phyloP scores from a whole-genome alignment of 2,113 vertebrate species.

The Trogon melanurus region DNA sequence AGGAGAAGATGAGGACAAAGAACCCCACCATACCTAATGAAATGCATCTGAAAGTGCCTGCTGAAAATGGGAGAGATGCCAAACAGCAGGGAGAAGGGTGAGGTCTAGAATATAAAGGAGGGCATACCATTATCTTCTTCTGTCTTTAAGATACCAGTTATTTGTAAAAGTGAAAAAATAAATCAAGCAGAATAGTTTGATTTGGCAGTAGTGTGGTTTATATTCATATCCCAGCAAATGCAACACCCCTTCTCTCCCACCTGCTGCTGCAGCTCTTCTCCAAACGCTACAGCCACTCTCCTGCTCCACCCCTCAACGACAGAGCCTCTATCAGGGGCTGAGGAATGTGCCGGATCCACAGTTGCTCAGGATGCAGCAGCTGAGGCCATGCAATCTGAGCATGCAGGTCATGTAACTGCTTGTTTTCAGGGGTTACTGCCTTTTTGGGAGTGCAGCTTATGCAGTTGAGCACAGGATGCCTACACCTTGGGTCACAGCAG shows the following conservation, averaged over 20 bases:
- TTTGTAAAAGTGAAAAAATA: background rate
- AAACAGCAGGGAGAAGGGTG: background rate
- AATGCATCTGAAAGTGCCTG: constrained; percentile 53
- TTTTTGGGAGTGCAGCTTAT: background rate
- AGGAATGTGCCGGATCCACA: background rate
- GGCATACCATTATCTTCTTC: background rate
- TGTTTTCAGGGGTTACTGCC: background rate
- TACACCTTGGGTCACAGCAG: background rate
- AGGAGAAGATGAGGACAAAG: background rate
- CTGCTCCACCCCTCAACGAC: background rate
- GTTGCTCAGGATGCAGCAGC: background rate
- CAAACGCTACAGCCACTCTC: background rate
- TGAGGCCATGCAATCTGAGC: background rate
- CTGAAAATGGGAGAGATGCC: constrained; percentile 3
- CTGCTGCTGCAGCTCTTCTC: background rate
- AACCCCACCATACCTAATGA: background rate
- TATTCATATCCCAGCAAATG: background rate
- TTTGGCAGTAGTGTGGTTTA: background rate
- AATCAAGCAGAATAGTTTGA: background rate
- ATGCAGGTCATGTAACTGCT: background rate
- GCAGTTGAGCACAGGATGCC: background rate
- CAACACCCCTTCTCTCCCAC: background rate
- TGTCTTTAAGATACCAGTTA: background rate
- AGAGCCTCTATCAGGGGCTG: background rate
- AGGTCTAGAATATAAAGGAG: constrained; percentile 9